Evolutionary conservation across 1,140 invertebrate species (phyloP).

Genomic region (Musca domestica): DNA sequence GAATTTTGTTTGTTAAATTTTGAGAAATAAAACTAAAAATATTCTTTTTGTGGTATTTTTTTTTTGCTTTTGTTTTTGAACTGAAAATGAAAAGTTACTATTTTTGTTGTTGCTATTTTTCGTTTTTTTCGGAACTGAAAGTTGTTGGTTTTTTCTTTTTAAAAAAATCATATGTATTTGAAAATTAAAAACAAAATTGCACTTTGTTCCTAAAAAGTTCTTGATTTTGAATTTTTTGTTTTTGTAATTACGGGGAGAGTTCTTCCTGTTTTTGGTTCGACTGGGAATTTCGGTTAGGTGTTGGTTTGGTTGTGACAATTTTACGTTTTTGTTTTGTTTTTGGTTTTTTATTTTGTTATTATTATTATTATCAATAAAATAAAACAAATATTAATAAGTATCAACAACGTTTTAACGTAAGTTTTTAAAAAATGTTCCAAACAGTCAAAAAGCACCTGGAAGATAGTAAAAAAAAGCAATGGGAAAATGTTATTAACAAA

Average conservation of each 20-base stretch:
- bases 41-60: conserved; percentile 10
- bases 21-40: conserved; percentile 54
- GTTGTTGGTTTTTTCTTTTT: conserved; percentile 9
- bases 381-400: conserved; percentile 53
- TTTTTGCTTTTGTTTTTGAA: conserved; percentile 17
- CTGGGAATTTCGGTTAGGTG: conserved; percentile 5
- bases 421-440: conserved; percentile 54
- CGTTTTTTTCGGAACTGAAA: conserved; percentile 13
- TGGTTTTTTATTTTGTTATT: conserved; percentile 13
- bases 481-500: conserved; percentile 19
- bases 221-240: conserved; percentile 9
- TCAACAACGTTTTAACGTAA: conserved; percentile 55
- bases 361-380: conserved; percentile 26
- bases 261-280: background rate
- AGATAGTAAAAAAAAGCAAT: conserved; percentile 7
- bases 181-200: conserved; percentile 23
- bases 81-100: background rate
- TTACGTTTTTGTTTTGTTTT: conserved; percentile 21
- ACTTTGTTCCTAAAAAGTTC: conserved; percentile 19
- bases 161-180: conserved; percentile 1
- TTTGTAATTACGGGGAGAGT: background rate
- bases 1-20: conserved; percentile 53
- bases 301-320: conserved; percentile 20
- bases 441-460: conserved; percentile 54
- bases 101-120: too few relatives aligned